Percentiles rank a stretch among this genome's conserved stretches.
These are phyloP conservation scores for Nasonia giraulti DNA, from an alignment of 1,140 invertebrate species.

Conservation along the genomic window DNA sequence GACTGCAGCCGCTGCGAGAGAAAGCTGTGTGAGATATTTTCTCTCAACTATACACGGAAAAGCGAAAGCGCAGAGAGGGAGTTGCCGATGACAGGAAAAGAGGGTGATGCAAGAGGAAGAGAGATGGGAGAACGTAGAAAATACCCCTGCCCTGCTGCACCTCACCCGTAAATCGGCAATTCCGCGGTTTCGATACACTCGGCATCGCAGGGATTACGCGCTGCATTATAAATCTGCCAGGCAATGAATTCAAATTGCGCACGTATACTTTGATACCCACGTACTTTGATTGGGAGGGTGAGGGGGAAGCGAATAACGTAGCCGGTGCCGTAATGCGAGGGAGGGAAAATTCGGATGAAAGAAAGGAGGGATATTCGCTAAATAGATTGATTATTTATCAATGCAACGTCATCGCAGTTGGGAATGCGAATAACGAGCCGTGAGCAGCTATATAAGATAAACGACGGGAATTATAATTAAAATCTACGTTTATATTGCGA, in stretches of 20 bases:
- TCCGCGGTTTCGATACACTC: slow-evolving; percentile 32
- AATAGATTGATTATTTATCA: too few species aligned
- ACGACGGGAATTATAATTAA: too few species aligned
- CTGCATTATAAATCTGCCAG: slow-evolving; percentile 14
- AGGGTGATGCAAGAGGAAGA: not conserved
- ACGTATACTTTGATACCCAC: too few species aligned
- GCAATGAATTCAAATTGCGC: slow-evolving; percentile 39
- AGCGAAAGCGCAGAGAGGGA: not conserved
- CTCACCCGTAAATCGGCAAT: slow-evolving; percentile 3
- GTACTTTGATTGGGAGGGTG: slow-evolving; percentile 17
- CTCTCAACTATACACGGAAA: not conserved
- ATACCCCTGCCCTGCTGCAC: too few species aligned
- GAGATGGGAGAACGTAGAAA: too few species aligned
- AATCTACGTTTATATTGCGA: too few species aligned
- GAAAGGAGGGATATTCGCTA: not conserved
- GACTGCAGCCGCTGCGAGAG: not conserved
- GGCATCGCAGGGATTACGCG: not conserved
- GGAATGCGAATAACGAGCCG: too few species aligned
- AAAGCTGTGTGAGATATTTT: not conserved
- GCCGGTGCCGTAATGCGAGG: too few species aligned
- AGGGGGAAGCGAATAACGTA: not conserved
- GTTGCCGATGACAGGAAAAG: not conserved
- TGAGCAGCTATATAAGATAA: too few species aligned
- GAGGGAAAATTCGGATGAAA: not conserved
- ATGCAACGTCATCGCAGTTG: too few species aligned